Base-by-base conservation (phyloP, 2,888 invertebrate species). In the Polymixis flavicincta region DNA sequence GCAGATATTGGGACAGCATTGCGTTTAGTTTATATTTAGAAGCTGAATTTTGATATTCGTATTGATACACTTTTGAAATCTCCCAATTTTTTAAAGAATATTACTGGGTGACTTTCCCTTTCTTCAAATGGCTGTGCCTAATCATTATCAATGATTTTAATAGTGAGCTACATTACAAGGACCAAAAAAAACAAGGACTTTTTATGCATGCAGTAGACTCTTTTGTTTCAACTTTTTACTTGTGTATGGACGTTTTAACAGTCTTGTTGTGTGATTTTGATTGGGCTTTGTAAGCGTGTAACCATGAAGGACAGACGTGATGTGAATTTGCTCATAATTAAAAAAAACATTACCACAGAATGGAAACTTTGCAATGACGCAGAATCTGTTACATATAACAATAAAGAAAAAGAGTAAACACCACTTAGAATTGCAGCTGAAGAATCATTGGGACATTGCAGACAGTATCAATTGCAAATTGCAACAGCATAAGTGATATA, bases 401-500 rank as follows among this genome's bases (percentile, higher is more conserved):
- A 60, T 59, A 67, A 76, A 74, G 9, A 54, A 55, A 67, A 71
- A 80, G 9, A 71, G 37, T 69, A 22, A 76, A 70, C 8, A 28
- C 55, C 63, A 59, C 42, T 70, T 59, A 57, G 14, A 52, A 65
- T 67, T 67, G 78, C 66, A 77, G 50, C 66, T 60, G 57, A 72
- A 72, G 71, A 70, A 82, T 85, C 71, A 73, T 71, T 82, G 70
- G 50, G 64, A 71, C 70, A 68, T 71, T 22, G 85, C 88, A 87
- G 84, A 82, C 84, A 72, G 80, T 69, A 88, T 88, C 87, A 88
- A 87, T 88, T 87, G 88, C 68, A 85, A 87, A 87, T 88, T 88
- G 80, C 83, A 82, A 78, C 81, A 83, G 68, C 69, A 72, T 70
- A 87, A 87, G 88, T 87, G 84, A 85, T 88, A 88, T 76, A 88